These are phyloP conservation scores for Drosophila ohnishii DNA, from an alignment of 1,140 invertebrate genomes.

Conservation along the genomic window DNA sequence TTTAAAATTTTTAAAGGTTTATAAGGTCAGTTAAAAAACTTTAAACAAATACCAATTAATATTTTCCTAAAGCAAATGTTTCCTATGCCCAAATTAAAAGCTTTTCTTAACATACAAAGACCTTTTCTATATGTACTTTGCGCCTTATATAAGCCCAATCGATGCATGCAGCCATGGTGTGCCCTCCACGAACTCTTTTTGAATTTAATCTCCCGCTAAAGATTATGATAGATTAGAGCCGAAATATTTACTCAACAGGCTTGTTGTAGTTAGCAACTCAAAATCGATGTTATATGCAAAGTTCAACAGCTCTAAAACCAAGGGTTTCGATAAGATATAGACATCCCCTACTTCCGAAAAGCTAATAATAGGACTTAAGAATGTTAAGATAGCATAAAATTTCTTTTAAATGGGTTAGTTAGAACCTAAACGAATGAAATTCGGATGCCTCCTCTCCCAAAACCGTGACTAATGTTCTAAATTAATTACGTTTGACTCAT, in stretches of 20 bases:
- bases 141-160: constrained; percentile 29
- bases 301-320: constrained; percentile 18
- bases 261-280: constrained; percentile 16
- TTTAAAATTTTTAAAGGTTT: not conserved
- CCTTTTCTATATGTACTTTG: constrained; percentile 43
- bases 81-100: not conserved
- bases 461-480: constrained; percentile 1
- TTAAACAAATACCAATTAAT: no score
- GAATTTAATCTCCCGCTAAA: constrained; percentile 40
- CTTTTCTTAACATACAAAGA: not conserved
- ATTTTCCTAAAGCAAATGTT: no score
- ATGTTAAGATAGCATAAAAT: constrained; percentile 8
- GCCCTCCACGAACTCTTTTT: constrained; percentile 34
- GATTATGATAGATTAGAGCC: constrained; percentile 51
- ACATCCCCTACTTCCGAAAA: constrained; percentile 8
- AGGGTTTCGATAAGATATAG: constrained; percentile 28
- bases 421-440: not conserved
- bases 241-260: constrained; percentile 7
- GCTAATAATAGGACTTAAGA: not conserved
- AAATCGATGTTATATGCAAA: constrained; percentile 42
- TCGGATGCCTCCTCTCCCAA: not conserved
- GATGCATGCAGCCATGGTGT: constrained; percentile 27
- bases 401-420: not conserved
- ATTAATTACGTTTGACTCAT: not conserved
- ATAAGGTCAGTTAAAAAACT: no score